Evolutionary conservation across 2,113 vertebrate species (phyloP).

Genomic region (Protobothrops mucrosquamatus): DNA sequence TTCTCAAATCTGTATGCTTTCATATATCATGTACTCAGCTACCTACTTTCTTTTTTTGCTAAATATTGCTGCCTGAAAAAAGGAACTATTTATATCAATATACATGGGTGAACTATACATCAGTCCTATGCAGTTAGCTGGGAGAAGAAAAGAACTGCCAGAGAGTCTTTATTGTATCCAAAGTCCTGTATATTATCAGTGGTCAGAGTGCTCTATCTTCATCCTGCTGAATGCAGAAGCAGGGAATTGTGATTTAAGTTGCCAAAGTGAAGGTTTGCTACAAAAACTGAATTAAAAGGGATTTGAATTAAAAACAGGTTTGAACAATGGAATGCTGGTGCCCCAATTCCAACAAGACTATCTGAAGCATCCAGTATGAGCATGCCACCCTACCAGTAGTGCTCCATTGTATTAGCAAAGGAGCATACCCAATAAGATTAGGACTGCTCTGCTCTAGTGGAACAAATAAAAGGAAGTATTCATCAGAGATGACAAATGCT

Average conservation of each 20-base stretch:
- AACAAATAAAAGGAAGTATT: slow-evolving; percentile 8
- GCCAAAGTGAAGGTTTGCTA: not conserved
- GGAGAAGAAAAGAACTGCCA: not conserved
- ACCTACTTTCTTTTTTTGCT: not conserved
- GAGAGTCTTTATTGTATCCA: not conserved
- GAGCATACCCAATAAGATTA: not conserved
- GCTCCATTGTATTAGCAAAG: not conserved
- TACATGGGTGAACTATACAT: slow-evolving; percentile 1
- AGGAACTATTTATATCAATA: not conserved
- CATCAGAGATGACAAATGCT: slow-evolving; percentile 37
- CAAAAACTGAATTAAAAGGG: not conserved
- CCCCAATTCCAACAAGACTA: not conserved
- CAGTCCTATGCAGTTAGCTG: not conserved
- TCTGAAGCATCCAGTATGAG: not conserved
- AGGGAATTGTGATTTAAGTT: not conserved
- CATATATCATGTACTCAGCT: slow-evolving; percentile 22
- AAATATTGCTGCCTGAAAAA: slow-evolving; percentile 21
- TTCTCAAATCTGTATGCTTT: not conserved
- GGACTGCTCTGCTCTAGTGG: not conserved
- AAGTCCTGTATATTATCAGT: not conserved
- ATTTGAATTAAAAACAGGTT: not conserved
- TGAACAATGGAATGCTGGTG: not conserved
- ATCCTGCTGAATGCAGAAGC: not conserved
- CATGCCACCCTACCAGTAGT: not conserved
- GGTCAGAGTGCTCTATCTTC: not conserved